Conservation (phyloP, 2,888 invertebrate species). For the Leucophenga maculata region DNA sequence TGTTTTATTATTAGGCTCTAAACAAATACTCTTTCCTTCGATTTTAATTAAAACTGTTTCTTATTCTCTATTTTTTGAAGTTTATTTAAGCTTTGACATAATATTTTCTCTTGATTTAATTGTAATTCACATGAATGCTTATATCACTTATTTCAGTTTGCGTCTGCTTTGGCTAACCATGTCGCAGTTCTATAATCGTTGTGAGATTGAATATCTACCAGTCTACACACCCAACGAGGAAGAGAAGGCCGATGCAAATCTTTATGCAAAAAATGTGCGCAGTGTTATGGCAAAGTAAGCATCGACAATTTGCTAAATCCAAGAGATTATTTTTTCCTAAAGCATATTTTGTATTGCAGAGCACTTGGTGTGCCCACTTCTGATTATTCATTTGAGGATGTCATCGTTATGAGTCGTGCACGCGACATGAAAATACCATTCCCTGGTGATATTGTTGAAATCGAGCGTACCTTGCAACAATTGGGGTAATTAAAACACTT, state of each 20-base stretch:
- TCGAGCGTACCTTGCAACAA: conserved; percentile 82
- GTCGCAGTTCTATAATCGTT: conserved; percentile 88
- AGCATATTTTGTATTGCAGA: conserved; percentile 74
- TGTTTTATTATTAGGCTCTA: too few species aligned
- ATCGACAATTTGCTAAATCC: neutral
- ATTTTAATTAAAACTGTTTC: too few species aligned
- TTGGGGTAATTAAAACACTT: conserved; percentile 77
- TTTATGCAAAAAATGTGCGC: conserved; percentile 92
- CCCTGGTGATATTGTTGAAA: conserved; percentile 83
- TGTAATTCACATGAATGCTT: too few species aligned
- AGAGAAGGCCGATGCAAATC: conserved; percentile 88
- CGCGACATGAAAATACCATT: conserved; percentile 86
- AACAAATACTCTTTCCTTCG: too few species aligned
- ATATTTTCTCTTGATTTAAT: neutral
- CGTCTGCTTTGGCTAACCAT: conserved; percentile 90
- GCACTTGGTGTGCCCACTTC: conserved; percentile 88
- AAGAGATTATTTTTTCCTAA: conserved; percentile 53
- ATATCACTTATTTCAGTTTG: conserved; percentile 74
- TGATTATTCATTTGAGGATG: conserved; percentile 95
- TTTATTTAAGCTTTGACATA: too few species aligned
- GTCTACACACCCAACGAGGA: conserved; percentile 91
- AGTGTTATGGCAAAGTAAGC: conserved; percentile 92
- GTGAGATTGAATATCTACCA: conserved; percentile 93
- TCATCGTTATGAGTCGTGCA: conserved; percentile 87
- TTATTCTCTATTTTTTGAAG: too few species aligned